phyloP scores from a whole-genome alignment of 2,888 invertebrate species.

The Hybos culiciformis region DNA sequence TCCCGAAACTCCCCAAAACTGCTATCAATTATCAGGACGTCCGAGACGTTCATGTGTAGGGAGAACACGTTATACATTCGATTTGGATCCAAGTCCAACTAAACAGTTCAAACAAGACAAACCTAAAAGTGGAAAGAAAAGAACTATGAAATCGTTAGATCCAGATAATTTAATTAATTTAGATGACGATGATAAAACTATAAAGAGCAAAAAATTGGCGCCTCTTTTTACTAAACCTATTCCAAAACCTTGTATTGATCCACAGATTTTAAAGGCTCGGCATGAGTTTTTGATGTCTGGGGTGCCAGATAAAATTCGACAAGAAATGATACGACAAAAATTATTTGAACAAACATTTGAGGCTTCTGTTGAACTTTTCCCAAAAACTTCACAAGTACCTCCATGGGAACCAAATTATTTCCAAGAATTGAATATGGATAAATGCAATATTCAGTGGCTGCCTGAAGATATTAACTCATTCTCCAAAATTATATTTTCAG shows the following conservation, averaged over 20 bases:
- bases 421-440: too few species aligned
- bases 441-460: constrained; percentile 19
- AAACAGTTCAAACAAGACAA: constrained; percentile 14
- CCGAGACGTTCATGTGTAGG: constrained; percentile 27
- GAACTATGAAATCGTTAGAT: constrained; percentile 2
- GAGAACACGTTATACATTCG: constrained; percentile 29
- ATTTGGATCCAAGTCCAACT: constrained; percentile 21
- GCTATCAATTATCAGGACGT: constrained; percentile 12
- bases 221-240: constrained; percentile 50
- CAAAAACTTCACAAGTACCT: constrained; percentile 49
- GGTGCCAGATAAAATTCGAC: constrained; percentile 49
- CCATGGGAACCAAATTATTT: constrained; percentile 33
- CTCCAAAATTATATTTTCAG: neutral
- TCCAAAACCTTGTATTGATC: constrained; percentile 44
- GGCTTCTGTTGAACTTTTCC: constrained; percentile 40
- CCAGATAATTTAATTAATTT: neutral
- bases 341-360: constrained; percentile 28
- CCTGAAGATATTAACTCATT: constrained; percentile 14
- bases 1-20: neutral
- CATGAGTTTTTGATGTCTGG: constrained; percentile 57
- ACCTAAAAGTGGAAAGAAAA: constrained; percentile 7
- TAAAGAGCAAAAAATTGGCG: constrained; percentile 41
- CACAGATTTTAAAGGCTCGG: constrained; percentile 46
- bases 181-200: neutral
- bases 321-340: constrained; percentile 40